Conservation (phyloP, 2,797 vertebrate species). For the Peromyscus eremicus region DNA sequence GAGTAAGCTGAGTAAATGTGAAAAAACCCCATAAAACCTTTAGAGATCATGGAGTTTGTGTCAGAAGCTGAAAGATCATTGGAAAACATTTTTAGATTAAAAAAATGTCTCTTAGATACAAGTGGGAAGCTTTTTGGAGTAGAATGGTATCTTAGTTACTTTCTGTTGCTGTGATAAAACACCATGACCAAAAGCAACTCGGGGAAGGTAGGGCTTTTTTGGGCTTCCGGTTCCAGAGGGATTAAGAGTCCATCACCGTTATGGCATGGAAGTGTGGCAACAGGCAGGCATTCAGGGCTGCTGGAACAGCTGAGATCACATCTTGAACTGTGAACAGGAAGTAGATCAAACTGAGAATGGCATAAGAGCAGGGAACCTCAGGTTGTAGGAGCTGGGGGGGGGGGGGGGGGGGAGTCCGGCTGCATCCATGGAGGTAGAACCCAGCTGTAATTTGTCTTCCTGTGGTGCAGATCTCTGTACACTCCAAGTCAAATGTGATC, state of each 20-base stretch:
- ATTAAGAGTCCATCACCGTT: background rate
- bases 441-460: slow-evolving; percentile 2
- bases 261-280: background rate
- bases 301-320: background rate
- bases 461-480: slow-evolving; percentile 13
- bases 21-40: slow-evolving; percentile 26
- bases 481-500: background rate
- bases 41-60: background rate
- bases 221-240: background rate
- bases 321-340: background rate
- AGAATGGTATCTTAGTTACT: background rate
- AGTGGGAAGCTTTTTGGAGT: background rate
- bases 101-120: background rate
- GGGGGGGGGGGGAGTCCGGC: background rate
- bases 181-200: background rate
- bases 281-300: background rate
- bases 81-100: slow-evolving; percentile 43
- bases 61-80: slow-evolving; percentile 15
- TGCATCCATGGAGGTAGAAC: background rate
- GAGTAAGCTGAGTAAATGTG: slow-evolving; percentile 21
- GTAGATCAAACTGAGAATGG: background rate
- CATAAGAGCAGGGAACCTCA: background rate
- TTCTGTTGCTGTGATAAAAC: background rate
- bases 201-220: background rate
- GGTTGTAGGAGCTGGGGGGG: background rate